These are phyloP conservation scores for Holcopasites calliopsidis DNA, from an alignment of 1,140 invertebrate species.

Conservation along the genomic window DNA sequence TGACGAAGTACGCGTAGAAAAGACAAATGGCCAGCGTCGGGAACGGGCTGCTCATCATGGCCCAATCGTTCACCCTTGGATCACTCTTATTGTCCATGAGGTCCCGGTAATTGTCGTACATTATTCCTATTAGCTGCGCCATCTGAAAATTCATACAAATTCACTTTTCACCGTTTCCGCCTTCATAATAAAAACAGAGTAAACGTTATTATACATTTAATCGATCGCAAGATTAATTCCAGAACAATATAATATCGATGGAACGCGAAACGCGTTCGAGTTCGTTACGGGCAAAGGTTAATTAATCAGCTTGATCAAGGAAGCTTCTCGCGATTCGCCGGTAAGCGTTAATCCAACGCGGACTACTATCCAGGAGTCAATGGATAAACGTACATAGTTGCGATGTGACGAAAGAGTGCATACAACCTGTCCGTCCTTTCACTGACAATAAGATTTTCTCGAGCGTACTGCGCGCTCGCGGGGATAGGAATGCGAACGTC, in stretches of 20 bases:
- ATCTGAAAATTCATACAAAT: slow-evolving; percentile 74
- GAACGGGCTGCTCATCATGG: slow-evolving; percentile 90
- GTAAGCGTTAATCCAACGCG: background rate
- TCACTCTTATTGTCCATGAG: slow-evolving; percentile 88
- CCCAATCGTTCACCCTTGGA: slow-evolving; percentile 90
- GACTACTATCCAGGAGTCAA: background rate
- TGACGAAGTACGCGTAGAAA: slow-evolving; percentile 88
- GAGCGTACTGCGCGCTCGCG: background rate
- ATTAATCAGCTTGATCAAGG: no score
- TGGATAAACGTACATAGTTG: background rate
- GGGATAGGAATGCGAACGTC: background rate
- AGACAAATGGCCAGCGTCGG: slow-evolving; percentile 89
- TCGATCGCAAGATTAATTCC: background rate
- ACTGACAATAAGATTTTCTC: slow-evolving; percentile 28
- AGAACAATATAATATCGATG: no score
- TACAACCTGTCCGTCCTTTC: slow-evolving; percentile 22
- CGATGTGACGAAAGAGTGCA: slow-evolving; percentile 3
- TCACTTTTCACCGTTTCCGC: background rate
- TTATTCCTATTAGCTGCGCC: slow-evolving; percentile 72
- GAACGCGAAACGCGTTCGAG: no score
- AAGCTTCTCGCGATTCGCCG: background rate
- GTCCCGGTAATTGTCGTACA: slow-evolving; percentile 82
- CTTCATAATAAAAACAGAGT: background rate
- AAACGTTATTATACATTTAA: background rate
- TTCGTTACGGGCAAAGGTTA: no score